Evolutionary conservation across 2,888 invertebrate genomes (phyloP).

Genomic region (Epirrhoe tristata): DNA sequence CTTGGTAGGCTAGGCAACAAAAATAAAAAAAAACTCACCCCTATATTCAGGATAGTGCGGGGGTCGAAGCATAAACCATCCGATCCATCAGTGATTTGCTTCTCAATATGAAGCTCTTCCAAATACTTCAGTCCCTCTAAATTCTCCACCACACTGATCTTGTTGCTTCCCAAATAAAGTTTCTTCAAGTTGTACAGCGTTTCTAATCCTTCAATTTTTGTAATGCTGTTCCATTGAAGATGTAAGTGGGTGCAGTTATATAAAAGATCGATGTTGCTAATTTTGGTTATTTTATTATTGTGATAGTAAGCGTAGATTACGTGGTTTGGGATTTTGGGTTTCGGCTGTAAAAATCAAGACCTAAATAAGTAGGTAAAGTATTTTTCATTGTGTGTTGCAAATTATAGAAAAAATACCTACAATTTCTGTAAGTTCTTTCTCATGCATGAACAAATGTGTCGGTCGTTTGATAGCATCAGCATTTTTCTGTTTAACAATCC

Average conservation of each 20-base stretch:
- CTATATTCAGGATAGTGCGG: constrained; percentile 83
- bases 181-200: constrained; percentile 88
- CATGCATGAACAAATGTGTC: constrained; percentile 85
- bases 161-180: constrained; percentile 90
- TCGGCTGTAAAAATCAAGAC: constrained; percentile 60
- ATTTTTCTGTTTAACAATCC: constrained; percentile 63
- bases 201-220: constrained; percentile 88
- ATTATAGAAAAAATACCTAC: constrained; percentile 69
- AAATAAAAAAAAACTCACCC: constrained; percentile 69
- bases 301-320: constrained; percentile 90
- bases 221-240: constrained; percentile 91
- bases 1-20: neutral
- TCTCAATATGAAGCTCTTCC: constrained; percentile 89
- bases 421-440: constrained; percentile 83
- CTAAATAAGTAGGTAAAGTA: constrained; percentile 61
- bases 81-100: constrained; percentile 84
- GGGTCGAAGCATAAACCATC: constrained; percentile 89
- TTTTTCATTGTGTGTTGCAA: neutral
- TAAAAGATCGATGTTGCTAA: constrained; percentile 89
- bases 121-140: constrained; percentile 85
- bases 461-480: constrained; percentile 60
- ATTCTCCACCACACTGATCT: constrained; percentile 89
- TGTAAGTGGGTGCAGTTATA: constrained; percentile 88
- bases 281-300: constrained; percentile 91
- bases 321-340: constrained; percentile 66